phyloP scores from a whole-genome alignment of 2,113 vertebrate species.

The Thamnophis sirtalis region DNA sequence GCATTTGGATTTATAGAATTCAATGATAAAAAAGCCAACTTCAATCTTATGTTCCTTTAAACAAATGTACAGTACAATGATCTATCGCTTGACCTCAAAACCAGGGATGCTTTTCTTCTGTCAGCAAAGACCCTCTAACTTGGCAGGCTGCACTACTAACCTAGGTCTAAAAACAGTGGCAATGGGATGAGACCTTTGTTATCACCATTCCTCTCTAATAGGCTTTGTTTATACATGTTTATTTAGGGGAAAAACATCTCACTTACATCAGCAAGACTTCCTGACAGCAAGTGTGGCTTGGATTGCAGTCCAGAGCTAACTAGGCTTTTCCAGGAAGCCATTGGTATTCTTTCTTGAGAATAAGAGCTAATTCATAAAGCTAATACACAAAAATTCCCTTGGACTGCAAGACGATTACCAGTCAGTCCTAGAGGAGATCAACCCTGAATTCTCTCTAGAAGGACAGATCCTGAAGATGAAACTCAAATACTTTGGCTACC shows the following conservation, averaged over 20 bases:
- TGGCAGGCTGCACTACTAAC: not conserved
- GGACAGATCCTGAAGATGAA: too few species aligned
- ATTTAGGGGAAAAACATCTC: not conserved
- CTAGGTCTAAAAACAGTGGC: not conserved
- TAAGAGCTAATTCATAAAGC: not conserved
- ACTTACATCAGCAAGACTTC: not conserved
- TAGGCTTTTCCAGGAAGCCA: not conserved
- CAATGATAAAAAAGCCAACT: slow-evolving; percentile 73
- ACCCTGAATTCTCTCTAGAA: too few species aligned
- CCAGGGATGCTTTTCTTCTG: slow-evolving; percentile 8
- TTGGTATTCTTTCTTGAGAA: not conserved
- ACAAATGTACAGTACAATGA: slow-evolving; percentile 46
- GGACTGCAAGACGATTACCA: too few species aligned
- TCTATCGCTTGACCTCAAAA: slow-evolving; percentile 46
- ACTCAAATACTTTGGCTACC: too few species aligned
- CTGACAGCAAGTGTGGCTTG: not conserved
- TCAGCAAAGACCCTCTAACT: not conserved
- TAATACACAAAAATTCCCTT: not conserved
- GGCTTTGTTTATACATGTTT: not conserved
- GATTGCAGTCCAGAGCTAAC: not conserved
- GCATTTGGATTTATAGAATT: slow-evolving; percentile 69
- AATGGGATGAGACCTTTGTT: not conserved
- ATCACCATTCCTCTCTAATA: not conserved
- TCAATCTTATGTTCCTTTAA: slow-evolving; percentile 74
- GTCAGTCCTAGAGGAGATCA: too few species aligned